A percentile compares a stretch with the other conserved stretches of the same genome.
Conservation (phyloP, 2,888 invertebrate genomes). For the Drosophila niveifrons region DNA sequence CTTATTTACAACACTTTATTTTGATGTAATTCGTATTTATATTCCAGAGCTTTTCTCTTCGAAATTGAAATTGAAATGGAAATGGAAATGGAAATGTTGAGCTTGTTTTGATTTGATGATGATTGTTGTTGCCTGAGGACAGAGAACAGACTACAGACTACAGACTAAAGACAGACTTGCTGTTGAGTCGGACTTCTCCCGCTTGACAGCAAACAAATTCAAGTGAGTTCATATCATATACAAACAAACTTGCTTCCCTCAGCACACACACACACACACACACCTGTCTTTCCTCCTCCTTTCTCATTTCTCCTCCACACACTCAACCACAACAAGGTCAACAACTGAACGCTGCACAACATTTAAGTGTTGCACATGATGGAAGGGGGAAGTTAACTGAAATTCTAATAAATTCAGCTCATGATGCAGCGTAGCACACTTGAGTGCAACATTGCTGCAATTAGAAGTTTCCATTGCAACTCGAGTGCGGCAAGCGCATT, state of each 20-base stretch:
- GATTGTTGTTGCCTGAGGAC: conserved; percentile 27
- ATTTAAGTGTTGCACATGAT: conserved; percentile 59
- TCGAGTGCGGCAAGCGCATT: conserved; percentile 39
- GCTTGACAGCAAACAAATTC: conserved; percentile 39
- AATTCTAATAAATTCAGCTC: conserved; percentile 70
- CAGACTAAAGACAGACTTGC: conserved; percentile 12
- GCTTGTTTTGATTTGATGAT: conserved; percentile 5
- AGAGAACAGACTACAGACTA: conserved; percentile 10
- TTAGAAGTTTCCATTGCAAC: conserved; percentile 34
- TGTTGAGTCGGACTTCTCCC: conserved; percentile 6
- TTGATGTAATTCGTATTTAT: conserved; percentile 1
- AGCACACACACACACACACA: no score
- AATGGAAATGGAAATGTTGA: conserved; percentile 8
- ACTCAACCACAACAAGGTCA: conserved; percentile 56
- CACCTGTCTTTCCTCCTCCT: no score
- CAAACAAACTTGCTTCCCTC: conserved; percentile 14
- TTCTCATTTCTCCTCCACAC: neutral
- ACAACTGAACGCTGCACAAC: conserved; percentile 54
- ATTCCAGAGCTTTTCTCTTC: neutral
- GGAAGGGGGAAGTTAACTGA: conserved; percentile 43
- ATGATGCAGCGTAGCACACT: conserved; percentile 50
- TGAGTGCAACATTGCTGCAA: conserved; percentile 49
- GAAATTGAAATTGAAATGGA: neutral
- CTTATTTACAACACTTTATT: neutral
- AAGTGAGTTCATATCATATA: conserved; percentile 33